Base-by-base conservation (phyloP, 2,113 vertebrate species). In the Hucho hucho region DNA sequence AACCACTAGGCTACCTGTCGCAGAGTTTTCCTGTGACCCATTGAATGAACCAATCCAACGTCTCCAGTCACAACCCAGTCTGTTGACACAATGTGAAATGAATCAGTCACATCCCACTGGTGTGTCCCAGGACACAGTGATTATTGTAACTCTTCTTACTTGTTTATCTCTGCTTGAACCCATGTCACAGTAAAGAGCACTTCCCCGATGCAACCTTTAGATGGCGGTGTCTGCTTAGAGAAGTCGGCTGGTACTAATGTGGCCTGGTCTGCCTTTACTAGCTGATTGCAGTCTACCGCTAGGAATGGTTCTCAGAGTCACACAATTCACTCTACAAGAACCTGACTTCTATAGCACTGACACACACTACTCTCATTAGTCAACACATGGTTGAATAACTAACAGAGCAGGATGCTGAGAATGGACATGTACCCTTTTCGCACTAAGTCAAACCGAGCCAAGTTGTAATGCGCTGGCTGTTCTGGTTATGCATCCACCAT, bases 221-320 rank as follows among this genome's bases (percentile, higher is more conserved):
- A 64, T 65, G n/a, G 58, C 16, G 61, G 22, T 14, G 3, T 65
- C 2, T n/a, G n/a, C 37, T 37, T 18, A 56, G 11, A 13, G 4
- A 13, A 3, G 64, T 26, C 6, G 43, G 74, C 12, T 22, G 37
- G 13, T 53, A 43, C 9, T 70, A 46, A 24, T 20, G 12, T 70
- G 22, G 12, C 13, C 4, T n/a, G 20, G 4, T 24, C 25, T 28
- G 22, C 56, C 4, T 24, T 5, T 76, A 75, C 76, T 87, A 90
- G 84, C 77, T 89, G 89, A 32, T 81, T 87, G 86, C 75, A 81
- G 79, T 56, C 16, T 79, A 43, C 6, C 1, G 74, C 75, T 68
- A 4, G 43, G 16, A 81, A 59, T 78, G 46, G 3, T 11, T 53
- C 5, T 32, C 6, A 47, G 9, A 47, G 37, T 37, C 3, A 2